These are phyloP conservation scores for Caenorhabditis panamensis DNA, from an alignment of 2,888 invertebrate genomes.

Conservation along the genomic window DNA sequence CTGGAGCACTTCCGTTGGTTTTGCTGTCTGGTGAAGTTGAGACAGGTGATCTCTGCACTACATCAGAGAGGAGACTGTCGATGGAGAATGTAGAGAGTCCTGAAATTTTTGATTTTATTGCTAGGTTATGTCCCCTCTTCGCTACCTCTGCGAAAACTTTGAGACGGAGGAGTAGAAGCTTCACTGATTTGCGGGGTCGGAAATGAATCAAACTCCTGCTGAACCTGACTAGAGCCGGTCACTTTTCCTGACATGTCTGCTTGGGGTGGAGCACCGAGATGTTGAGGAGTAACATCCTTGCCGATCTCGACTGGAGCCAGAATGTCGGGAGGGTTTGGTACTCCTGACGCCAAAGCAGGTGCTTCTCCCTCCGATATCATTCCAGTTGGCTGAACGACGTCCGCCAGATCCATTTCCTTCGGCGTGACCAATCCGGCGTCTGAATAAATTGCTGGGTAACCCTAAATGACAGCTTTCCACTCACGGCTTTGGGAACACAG, in stretches of 20 bases:
- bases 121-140: not conserved
- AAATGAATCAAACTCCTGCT: too few species aligned
- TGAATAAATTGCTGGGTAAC: not conserved
- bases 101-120: not conserved
- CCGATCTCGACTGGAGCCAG: not conserved
- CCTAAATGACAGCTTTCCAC: too few species aligned
- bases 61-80: constrained; percentile 16
- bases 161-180: not conserved
- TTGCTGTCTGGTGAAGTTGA: too few species aligned
- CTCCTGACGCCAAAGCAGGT: not conserved
- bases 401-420: not conserved
- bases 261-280: too few species aligned
- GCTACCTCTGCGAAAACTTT: not conserved
- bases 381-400: not conserved
- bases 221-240: too few species aligned
- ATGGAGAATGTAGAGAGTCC: constrained; percentile 1
- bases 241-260: not conserved
- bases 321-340: not conserved
- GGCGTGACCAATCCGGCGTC: not conserved
- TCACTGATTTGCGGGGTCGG: too few species aligned
- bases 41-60: too few species aligned
- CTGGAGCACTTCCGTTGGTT: not conserved
- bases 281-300: too few species aligned
- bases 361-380: not conserved
- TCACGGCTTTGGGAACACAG: too few species aligned